Conservation (phyloP, 2,888 invertebrate species). For the Thumatha senex region DNA sequence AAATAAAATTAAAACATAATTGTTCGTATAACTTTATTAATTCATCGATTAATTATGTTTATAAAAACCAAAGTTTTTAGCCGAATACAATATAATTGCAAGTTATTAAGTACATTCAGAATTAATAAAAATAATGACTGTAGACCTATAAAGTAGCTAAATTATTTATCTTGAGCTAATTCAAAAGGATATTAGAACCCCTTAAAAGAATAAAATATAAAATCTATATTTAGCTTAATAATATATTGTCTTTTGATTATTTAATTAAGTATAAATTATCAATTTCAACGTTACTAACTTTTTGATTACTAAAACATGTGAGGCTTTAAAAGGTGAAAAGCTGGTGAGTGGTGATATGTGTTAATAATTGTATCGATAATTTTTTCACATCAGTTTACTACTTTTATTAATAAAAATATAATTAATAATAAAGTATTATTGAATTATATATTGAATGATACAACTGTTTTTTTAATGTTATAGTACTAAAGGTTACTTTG, state of each 20-base stretch:
- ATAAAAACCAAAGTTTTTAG: constrained; percentile 22
- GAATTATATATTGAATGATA: too few relatives aligned
- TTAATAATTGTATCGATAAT: constrained; percentile 7
- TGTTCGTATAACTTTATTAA: constrained; percentile 30
- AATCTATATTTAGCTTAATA: too few relatives aligned
- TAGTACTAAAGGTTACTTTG: too few relatives aligned
- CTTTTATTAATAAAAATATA: neutral
- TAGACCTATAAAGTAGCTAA: too few relatives aligned
- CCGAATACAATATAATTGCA: neutral
- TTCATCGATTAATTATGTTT: constrained; percentile 26
- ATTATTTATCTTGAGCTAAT: too few relatives aligned
- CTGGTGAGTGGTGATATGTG: constrained; percentile 19
- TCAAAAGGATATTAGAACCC: too few relatives aligned
- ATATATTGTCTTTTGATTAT: neutral
- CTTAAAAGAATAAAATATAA: too few relatives aligned
- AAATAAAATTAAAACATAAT: constrained; percentile 11
- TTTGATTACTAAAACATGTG: constrained; percentile 12
- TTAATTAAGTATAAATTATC: neutral
- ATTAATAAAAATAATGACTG: too few relatives aligned
- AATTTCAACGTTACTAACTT: neutral
- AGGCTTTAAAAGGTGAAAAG: constrained; percentile 22
- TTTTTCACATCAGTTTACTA: neutral
- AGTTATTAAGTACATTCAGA: too few relatives aligned
- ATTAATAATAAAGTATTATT: too few relatives aligned
- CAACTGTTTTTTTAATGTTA: too few relatives aligned